Conservation (phyloP, 92 coral and sea anemone genomes). For the Epizoanthus scotinus region DNA sequence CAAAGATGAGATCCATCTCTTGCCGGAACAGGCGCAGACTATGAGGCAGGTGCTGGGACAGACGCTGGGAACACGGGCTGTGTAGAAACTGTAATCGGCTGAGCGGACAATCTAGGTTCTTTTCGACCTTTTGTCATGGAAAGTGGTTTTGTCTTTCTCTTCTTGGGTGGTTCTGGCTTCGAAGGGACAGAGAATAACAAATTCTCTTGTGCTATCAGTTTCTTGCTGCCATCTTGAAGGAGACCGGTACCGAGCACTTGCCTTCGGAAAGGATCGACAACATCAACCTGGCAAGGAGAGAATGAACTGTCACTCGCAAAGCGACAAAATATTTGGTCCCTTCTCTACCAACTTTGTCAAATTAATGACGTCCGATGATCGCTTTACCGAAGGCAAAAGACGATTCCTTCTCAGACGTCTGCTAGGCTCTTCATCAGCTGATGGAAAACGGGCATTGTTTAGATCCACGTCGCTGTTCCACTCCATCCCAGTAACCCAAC, state of each 20-base stretch:
- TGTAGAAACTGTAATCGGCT: no score
- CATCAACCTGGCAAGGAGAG: neutral
- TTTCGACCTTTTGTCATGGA: no score
- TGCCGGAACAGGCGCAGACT: no score
- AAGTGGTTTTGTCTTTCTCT: neutral
- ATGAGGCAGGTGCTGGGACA: no score
- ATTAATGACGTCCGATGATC: neutral
- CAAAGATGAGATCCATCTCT: no score
- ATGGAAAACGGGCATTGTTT: neutral
- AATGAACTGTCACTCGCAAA: no score
- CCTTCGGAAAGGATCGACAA: neutral
- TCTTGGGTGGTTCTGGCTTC: neutral
- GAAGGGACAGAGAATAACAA: neutral
- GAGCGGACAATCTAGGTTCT: no score
- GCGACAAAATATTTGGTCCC: no score
- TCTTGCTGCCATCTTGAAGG: neutral
- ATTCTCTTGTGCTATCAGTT: neutral
- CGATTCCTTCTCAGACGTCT: neutral
- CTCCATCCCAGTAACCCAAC: neutral
- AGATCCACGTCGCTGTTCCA: neutral
- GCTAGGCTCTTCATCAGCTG: neutral
- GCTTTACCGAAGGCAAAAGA: neutral
- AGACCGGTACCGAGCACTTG: slow-evolving; percentile 3
- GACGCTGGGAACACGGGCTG: no score
- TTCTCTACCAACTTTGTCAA: no score